Conservation (phyloP, 2,797 vertebrate species). For the Gypaetus barbatus region DNA sequence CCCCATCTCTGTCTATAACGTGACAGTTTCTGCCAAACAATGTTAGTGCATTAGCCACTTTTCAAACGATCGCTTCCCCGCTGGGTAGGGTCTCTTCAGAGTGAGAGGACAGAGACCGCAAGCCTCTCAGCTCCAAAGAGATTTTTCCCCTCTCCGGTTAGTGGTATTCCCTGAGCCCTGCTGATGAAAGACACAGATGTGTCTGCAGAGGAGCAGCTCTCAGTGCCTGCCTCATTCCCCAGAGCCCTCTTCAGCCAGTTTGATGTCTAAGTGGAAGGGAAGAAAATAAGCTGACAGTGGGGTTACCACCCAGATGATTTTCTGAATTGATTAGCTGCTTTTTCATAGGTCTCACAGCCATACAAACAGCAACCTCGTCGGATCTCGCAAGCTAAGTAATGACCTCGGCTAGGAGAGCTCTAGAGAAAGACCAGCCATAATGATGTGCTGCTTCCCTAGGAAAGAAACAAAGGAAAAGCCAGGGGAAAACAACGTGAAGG, state of each 20-base stretch:
- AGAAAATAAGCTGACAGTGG: constrained; percentile 72
- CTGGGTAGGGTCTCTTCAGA: constrained; percentile 5
- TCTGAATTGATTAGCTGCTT: constrained; percentile 70
- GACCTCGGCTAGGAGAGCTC: constrained; percentile 32
- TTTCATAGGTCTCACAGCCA: constrained; percentile 32
- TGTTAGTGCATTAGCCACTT: neutral
- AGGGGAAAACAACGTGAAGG: constrained; percentile 19
- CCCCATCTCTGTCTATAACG: neutral
- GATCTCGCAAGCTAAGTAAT: constrained; percentile 41
- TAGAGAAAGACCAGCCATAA: constrained; percentile 52
- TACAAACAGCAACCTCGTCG: constrained; percentile 37
- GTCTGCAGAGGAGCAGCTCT: constrained; percentile 65
- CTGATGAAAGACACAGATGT: constrained; percentile 73
- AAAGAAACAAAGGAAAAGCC: constrained; percentile 59
- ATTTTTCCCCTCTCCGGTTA: neutral
- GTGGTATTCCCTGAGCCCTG: constrained; percentile 61
- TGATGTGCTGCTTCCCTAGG: constrained; percentile 38
- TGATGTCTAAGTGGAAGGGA: constrained; percentile 73
- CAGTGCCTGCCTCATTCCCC: constrained; percentile 47
- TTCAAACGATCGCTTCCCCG: neutral
- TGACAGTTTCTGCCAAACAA: constrained; percentile 20
- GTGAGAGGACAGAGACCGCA: neutral
- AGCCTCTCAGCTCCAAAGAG: constrained; percentile 31
- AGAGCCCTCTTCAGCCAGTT: constrained; percentile 66
- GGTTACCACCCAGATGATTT: constrained; percentile 72